phyloP scores from a whole-genome alignment of 2,888 invertebrate genomes.

The Harpalus rubripes region DNA sequence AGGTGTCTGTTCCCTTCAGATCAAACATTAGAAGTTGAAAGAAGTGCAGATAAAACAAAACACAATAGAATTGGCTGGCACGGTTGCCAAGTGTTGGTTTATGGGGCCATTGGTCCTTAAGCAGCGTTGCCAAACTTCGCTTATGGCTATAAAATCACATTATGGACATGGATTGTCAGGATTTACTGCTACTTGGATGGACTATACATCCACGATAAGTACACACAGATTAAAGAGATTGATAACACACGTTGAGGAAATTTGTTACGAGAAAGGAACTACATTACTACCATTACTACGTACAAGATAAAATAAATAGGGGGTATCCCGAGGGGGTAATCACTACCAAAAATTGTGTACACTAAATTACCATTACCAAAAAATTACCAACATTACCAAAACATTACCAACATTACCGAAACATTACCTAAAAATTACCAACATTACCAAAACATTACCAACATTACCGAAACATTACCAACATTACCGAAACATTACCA shows the following conservation, averaged over 20 bases:
- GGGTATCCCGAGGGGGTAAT: too few species aligned
- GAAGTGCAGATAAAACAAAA: constrained; percentile 19
- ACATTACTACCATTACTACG: neutral
- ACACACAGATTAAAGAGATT: neutral
- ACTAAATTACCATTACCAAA: too few species aligned
- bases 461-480: too few species aligned
- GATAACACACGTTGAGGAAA: neutral
- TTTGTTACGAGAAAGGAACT: neutral
- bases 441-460: too few species aligned
- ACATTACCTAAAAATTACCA: too few species aligned
- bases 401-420: too few species aligned
- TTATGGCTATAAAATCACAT: constrained; percentile 50
- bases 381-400: too few species aligned
- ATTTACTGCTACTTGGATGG: constrained; percentile 10
- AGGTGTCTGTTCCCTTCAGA: neutral
- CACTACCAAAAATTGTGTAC: too few species aligned
- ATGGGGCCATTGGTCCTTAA: constrained; percentile 50
- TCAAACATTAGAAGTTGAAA: constrained; percentile 1
- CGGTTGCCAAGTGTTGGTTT: constrained; percentile 44
- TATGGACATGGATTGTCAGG: constrained; percentile 5
- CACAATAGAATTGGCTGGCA: constrained; percentile 53
- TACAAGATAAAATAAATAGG: neutral
- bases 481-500: too few species aligned
- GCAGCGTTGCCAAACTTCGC: constrained; percentile 40
- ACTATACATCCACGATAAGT: neutral